A percentile compares a stretch with the other conserved stretches of the same genome.
Conservation (phyloP, 2,888 invertebrate species). For the Catocala fraxini region DNA sequence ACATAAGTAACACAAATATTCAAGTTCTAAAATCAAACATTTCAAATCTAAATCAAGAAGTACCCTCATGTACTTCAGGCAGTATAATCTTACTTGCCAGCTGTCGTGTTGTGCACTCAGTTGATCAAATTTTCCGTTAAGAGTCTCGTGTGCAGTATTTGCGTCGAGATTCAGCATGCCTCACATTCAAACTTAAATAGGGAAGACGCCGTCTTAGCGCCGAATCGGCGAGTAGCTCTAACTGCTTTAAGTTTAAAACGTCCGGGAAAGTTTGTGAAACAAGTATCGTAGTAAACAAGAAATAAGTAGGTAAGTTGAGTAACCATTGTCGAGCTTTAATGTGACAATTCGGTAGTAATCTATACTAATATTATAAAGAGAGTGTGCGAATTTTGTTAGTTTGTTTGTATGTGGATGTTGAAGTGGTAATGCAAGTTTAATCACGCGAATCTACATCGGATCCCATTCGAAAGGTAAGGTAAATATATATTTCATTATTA, state of each 20-base stretch:
- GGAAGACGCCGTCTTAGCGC: slow-evolving; percentile 6
- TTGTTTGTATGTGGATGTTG: too few relatives aligned
- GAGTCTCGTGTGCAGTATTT: slow-evolving; percentile 47
- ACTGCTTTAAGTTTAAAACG: background rate
- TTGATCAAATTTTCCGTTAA: slow-evolving; percentile 49
- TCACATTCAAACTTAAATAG: slow-evolving; percentile 31
- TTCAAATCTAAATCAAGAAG: too few relatives aligned
- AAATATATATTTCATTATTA: too few relatives aligned
- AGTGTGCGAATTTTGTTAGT: too few relatives aligned
- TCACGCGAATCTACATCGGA: too few relatives aligned
- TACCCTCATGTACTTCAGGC: slow-evolving; percentile 25
- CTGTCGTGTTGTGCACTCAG: slow-evolving; percentile 37
- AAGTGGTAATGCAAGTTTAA: too few relatives aligned
- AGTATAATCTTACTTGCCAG: slow-evolving; percentile 33
- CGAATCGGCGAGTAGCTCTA: background rate
- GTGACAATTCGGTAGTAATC: too few relatives aligned
- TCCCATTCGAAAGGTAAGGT: too few relatives aligned
- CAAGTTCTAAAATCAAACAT: too few relatives aligned
- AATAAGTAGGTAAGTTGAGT: background rate
- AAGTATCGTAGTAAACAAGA: background rate
- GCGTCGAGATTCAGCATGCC: slow-evolving; percentile 36
- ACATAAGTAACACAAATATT: too few relatives aligned
- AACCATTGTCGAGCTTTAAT: too few relatives aligned
- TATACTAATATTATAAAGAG: too few relatives aligned
- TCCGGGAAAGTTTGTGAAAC: background rate